Evolutionary conservation across 2,888 invertebrate species (phyloP).

Genomic region (Stenichneumon culpator): DNA sequence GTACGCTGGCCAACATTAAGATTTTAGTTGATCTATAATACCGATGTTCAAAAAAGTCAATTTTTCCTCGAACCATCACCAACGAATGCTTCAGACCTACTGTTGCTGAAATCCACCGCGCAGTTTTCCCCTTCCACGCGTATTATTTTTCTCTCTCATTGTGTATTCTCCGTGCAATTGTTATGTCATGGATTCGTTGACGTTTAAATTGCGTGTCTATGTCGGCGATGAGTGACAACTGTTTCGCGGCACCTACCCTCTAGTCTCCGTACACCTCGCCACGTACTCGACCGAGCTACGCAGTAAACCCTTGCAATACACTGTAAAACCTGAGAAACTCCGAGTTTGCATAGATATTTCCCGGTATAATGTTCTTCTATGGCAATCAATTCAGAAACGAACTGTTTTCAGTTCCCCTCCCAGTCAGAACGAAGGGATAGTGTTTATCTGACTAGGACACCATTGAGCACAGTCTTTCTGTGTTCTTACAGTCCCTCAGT

Average conservation of each 20-base stretch:
- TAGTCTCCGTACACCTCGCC: neutral
- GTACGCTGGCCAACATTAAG: conserved; percentile 39
- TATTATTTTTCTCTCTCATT: neutral
- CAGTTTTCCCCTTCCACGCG: neutral
- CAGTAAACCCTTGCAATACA: neutral
- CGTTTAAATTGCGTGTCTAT: conserved; percentile 42
- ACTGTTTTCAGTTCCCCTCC: neutral
- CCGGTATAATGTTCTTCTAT: neutral
- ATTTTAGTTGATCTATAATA: conserved; percentile 58
- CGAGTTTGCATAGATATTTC: neutral
- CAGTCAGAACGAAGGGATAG: too few species aligned
- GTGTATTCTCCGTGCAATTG: conserved; percentile 23
- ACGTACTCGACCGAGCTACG: neutral
- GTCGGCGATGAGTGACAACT: conserved; percentile 18
- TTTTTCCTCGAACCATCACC: neutral
- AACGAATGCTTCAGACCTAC: neutral
- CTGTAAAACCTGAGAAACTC: neutral
- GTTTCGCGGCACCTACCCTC: neutral
- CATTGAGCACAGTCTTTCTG: too few species aligned
- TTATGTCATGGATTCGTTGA: neutral
- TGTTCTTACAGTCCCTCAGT: too few species aligned
- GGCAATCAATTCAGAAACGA: neutral
- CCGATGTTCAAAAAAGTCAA: conserved; percentile 39
- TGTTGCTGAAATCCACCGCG: neutral
- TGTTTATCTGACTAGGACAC: too few species aligned